A percentile compares a stretch with the other conserved stretches of the same genome.
These are phyloP conservation scores for Spodoptera littoralis DNA, from an alignment of 2,888 invertebrate genomes.

Conservation along the genomic window DNA sequence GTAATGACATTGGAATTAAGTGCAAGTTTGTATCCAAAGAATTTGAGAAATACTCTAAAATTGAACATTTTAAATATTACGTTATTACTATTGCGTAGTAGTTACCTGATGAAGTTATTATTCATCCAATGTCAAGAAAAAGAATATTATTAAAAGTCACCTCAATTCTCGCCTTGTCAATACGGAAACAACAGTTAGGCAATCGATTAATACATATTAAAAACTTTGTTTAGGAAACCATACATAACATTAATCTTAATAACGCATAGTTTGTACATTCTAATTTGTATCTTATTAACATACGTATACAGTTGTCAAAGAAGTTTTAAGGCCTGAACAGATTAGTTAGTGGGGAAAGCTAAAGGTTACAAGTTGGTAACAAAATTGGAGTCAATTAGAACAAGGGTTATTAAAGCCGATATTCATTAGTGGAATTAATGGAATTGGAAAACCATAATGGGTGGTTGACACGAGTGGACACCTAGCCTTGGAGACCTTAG, in stretches of 20 bases:
- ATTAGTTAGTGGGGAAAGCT: conserved; percentile 20
- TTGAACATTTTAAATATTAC: too few relatives aligned
- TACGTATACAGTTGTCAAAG: conserved; percentile 25
- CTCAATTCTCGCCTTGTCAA: too few relatives aligned
- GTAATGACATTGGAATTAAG: neutral
- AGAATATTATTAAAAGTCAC: too few relatives aligned
- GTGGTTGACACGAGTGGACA: conserved; percentile 25
- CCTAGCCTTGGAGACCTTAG: conserved; percentile 18
- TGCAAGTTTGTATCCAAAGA: neutral
- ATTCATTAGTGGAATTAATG: conserved; percentile 45
- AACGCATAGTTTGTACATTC: conserved; percentile 7
- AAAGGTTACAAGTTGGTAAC: conserved; percentile 28
- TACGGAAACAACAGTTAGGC: too few relatives aligned
- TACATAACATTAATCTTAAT: conserved; percentile 3
- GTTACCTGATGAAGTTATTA: too few relatives aligned
- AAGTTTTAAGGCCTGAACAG: conserved; percentile 21
- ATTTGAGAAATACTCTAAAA: neutral
- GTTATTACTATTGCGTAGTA: too few relatives aligned
- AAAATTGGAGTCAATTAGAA: conserved; percentile 42
- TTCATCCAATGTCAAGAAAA: too few relatives aligned
- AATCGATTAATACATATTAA: too few relatives aligned
- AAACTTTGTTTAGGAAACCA: neutral
- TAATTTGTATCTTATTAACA: conserved; percentile 23
- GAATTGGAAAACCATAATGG: conserved; percentile 41
- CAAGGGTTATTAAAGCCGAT: conserved; percentile 38